phyloP scores from a whole-genome alignment of 2,113 vertebrate species.

The Sander lucioperca region DNA sequence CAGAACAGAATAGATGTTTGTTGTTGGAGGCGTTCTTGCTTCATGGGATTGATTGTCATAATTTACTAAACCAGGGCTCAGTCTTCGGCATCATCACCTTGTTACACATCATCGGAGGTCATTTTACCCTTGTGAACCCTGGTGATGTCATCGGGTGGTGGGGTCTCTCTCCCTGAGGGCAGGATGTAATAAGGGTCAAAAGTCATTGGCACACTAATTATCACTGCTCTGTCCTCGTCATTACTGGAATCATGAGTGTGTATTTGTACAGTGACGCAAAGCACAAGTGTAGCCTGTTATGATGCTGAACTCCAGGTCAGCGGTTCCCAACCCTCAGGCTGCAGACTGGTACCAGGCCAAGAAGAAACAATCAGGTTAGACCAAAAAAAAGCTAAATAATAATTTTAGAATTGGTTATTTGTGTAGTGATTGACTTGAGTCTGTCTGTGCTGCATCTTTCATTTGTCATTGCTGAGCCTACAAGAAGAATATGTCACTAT shows the following conservation, averaged over 20 bases:
- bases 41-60: slow-evolving; percentile 9
- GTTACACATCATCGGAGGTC: neutral
- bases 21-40: neutral
- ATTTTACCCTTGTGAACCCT: neutral
- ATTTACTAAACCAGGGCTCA: neutral
- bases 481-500: neutral
- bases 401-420: neutral
- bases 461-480: neutral
- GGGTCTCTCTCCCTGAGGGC: slow-evolving; percentile 27
- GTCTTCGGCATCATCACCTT: slow-evolving; percentile 10
- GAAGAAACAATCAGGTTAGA: neutral
- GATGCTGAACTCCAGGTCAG: neutral
- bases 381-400: neutral
- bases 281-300: neutral
- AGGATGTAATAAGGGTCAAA: slow-evolving; percentile 22
- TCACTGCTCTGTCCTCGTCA: neutral
- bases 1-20: neutral
- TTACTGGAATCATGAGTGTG: slow-evolving; percentile 11
- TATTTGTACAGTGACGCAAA: neutral
- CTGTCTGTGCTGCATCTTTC: neutral
- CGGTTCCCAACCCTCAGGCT: neutral
- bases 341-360: neutral
- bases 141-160: slow-evolving; percentile 22
- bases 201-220: slow-evolving; percentile 29
- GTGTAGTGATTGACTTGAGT: neutral